These are phyloP conservation scores for Enteromius afrohamiltoni DNA, from an alignment of 2,797 vertebrate species.

Conservation along the genomic window DNA sequence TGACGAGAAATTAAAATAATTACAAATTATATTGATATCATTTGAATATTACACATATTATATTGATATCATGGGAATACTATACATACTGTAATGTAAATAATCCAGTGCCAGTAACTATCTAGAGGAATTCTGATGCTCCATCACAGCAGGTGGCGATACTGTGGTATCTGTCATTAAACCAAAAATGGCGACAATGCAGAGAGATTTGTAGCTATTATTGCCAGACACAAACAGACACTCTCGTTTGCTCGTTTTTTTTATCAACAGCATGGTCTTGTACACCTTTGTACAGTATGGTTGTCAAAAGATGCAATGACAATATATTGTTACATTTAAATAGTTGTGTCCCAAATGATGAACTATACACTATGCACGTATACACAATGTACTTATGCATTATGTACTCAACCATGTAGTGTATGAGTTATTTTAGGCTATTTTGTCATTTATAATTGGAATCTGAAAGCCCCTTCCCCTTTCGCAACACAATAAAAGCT, in stretches of 20 bases:
- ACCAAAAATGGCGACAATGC: background rate
- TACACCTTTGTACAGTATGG: background rate
- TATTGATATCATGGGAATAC: no score
- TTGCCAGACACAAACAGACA: background rate
- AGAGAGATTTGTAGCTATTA: background rate
- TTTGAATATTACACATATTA: background rate
- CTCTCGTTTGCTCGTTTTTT: background rate
- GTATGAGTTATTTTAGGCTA: background rate
- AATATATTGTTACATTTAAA: background rate
- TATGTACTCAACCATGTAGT: background rate
- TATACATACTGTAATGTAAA: background rate
- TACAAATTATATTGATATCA: no score
- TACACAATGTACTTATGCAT: background rate
- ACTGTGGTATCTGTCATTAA: background rate
- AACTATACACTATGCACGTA: background rate
- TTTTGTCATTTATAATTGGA: no score
- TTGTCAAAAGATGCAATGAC: background rate
- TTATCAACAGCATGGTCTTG: background rate
- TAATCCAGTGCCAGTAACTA: background rate
- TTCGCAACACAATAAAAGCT: no score
- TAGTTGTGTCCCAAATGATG: background rate
- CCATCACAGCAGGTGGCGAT: background rate
- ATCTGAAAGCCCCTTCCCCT: no score
- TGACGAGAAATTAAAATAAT: background rate
- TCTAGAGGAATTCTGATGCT: background rate